phyloP scores from a whole-genome alignment of 2,113 vertebrate genomes.

The Turdus rufiventris region DNA sequence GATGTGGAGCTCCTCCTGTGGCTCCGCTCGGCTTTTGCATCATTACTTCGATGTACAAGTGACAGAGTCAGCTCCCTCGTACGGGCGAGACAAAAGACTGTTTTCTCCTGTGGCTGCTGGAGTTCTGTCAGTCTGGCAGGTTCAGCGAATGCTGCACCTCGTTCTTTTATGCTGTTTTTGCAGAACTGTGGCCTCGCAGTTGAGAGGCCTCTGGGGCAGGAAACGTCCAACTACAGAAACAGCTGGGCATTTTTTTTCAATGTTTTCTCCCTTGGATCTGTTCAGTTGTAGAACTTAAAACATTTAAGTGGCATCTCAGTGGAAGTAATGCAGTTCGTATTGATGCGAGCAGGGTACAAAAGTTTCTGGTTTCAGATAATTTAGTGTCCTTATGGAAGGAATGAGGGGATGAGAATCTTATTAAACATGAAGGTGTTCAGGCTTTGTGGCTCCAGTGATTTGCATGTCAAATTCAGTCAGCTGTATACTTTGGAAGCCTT shows the following conservation, averaged over 20 bases:
- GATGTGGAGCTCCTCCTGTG: neutral
- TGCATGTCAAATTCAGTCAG: neutral
- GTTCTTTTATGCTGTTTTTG: neutral
- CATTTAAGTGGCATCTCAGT: neutral
- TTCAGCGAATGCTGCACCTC: neutral
- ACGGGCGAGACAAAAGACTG: neutral
- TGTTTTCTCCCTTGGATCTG: neutral
- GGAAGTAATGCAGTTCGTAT: neutral
- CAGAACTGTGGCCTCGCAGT: neutral
- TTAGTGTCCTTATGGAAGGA: neutral
- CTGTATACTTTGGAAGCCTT: neutral
- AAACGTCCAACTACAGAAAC: neutral
- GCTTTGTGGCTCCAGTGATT: neutral
- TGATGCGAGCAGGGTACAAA: neutral
- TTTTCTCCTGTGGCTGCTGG: neutral
- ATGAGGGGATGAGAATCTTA: neutral
- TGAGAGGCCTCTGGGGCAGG: neutral
- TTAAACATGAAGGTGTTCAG: neutral
- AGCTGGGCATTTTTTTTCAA: accelerated
- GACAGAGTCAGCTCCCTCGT: neutral
- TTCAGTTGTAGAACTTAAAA: neutral
- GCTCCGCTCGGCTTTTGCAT: neutral
- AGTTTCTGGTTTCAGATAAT: neutral
- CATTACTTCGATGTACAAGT: neutral
- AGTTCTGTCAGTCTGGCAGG: neutral